These are phyloP conservation scores for Drosophila kohkoa DNA, from an alignment of 1,140 invertebrate genomes.

Conservation along the genomic window DNA sequence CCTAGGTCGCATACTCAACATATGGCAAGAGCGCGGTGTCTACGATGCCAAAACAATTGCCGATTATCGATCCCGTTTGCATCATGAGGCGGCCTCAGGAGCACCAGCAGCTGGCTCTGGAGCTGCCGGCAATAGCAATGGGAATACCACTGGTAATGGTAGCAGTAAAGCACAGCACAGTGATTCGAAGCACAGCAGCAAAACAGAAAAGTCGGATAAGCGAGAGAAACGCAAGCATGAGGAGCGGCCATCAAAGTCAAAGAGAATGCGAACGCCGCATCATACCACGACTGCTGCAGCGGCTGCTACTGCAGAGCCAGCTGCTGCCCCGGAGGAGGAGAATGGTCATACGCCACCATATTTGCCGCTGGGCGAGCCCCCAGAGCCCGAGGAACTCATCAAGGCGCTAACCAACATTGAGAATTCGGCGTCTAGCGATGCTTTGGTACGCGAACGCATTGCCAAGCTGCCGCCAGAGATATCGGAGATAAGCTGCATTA, in stretches of 20 bases:
- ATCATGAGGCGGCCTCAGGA: conserved; percentile 36
- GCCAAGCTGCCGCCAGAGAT: conserved; percentile 97
- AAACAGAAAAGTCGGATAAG: conserved; percentile 64
- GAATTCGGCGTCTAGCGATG: conserved; percentile 97
- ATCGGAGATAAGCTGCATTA: conserved; percentile 94
- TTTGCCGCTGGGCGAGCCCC: conserved; percentile 92
- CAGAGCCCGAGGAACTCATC: conserved; percentile 95
- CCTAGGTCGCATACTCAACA: conserved; percentile 92
- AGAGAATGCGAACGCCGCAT: conserved; percentile 45
- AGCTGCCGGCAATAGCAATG: neutral
- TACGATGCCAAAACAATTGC: conserved; percentile 92
- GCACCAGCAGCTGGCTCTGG: conserved; percentile 7
- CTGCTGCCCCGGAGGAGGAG: conserved; percentile 35
- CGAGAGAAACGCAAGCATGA: conserved; percentile 70
- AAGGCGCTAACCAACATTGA: conserved; percentile 94
- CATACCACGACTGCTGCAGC: conserved; percentile 68
- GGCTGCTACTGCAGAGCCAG: conserved; percentile 1
- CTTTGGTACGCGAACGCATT: conserved; percentile 95
- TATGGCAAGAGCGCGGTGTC: conserved; percentile 97
- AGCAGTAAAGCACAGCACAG: conserved; percentile 44
- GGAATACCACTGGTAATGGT: conserved; percentile 1
- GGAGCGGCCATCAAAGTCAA: conserved; percentile 68
- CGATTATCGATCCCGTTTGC: conserved; percentile 86
- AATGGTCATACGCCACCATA: conserved; percentile 88
- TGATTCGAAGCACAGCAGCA: conserved; percentile 56